These are phyloP conservation scores for Sycophaga agraensis DNA, from an alignment of 1,140 invertebrate genomes.

Conservation along the genomic window DNA sequence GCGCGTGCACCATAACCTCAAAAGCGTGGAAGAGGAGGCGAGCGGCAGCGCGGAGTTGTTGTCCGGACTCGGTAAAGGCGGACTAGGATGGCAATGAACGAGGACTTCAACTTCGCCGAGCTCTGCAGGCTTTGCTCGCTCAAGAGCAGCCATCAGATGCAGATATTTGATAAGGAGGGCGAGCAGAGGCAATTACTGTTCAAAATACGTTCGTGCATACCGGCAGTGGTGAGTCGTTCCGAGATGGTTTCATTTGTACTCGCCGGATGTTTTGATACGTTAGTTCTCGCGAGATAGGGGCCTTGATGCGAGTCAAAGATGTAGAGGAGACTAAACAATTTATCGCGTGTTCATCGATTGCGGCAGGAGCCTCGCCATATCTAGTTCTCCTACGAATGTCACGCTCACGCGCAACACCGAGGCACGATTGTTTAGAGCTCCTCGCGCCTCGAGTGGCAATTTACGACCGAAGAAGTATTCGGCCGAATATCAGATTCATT, in stretches of 20 bases:
- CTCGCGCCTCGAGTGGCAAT: too few species aligned
- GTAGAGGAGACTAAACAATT: too few species aligned
- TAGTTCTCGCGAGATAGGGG: background rate
- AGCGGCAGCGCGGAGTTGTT: background rate
- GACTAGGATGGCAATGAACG: slow-evolving; percentile 62
- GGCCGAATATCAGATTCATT: too few species aligned
- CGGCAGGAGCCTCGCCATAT: too few species aligned
- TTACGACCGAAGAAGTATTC: too few species aligned
- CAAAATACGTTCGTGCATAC: slow-evolving; percentile 68
- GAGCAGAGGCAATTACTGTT: slow-evolving; percentile 69
- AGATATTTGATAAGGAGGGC: slow-evolving; percentile 71
- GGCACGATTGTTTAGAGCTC: too few species aligned
- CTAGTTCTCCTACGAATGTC: too few species aligned
- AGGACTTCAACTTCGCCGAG: slow-evolving; percentile 69
- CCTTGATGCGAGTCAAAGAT: too few species aligned
- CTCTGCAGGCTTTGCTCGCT: slow-evolving; percentile 69
- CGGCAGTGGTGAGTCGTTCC: slow-evolving; percentile 61
- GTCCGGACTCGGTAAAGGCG: background rate
- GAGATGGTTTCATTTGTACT: background rate
- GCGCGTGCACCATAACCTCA: slow-evolving; percentile 20
- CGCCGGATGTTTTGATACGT: slow-evolving; percentile 17
- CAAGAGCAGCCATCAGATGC: slow-evolving; percentile 64
- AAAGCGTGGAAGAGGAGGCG: background rate
- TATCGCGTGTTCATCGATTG: too few species aligned
- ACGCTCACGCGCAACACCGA: too few species aligned